Base-by-base conservation (phyloP, 2,797 vertebrate species). In the Pseudochaenichthys georgianus region DNA sequence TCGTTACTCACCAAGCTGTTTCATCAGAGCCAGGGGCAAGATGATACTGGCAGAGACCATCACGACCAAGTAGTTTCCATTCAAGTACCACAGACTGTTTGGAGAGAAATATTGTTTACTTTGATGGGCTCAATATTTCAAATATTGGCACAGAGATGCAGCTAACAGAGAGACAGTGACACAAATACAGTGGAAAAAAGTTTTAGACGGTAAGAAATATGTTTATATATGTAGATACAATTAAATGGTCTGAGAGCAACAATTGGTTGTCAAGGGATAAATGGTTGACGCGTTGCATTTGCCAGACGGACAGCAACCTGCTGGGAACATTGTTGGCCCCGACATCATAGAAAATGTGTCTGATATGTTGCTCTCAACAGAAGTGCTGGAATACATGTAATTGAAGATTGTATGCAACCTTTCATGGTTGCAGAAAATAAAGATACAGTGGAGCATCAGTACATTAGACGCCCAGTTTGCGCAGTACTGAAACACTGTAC, bases 21-120 rank as follows among this genome's bases (percentile, higher is more conserved):
- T 98, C 98, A 99, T 99, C 76, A 99, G 81, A 15, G 98, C 96
- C 89, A 99, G 89, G 0, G 98, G 98, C 74, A 99, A 93, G 86
- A 99, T 98, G 85, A 99, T 0, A 19, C 79, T 78, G 86, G 93
- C 0, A 0, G 96, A 96, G 69, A 99, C 98, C 84, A 99, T 90
- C 89, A 99, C 93, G 84, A 99, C 98, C 93, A 99, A 93, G 89
- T 99, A 99, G 93, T 99, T 99, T 68, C 98, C 98, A 3, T 99
- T 97, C 93, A 97, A 59, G 90, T 98, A 99, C 98, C 98, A 99
- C 86, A 95, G 87, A 86, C 97, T 99, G 87, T 81, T 80, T 43
- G 77, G 70, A 78, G 67, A 64, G 67, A 79, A 87, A 66, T 21
- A 13, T 1, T 60, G 77, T 88, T 89, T 75, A 91, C 76, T 89